These are phyloP conservation scores for Oxyura jamaicensis DNA, from an alignment of 2,113 vertebrate genomes.

Conservation along the genomic window DNA sequence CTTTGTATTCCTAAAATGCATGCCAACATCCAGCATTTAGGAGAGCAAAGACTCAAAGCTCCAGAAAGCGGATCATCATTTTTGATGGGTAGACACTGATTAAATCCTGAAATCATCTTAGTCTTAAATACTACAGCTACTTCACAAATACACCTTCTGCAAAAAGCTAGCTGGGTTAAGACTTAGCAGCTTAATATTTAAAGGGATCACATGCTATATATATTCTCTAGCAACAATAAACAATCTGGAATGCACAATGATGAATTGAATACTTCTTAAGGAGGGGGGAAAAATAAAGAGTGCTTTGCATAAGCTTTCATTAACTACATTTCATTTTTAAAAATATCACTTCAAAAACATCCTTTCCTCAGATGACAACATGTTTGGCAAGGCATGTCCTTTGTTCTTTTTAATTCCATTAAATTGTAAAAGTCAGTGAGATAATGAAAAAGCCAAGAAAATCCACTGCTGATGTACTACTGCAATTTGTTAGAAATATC, in stretches of 20 bases:
- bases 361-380: neutral
- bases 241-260: neutral
- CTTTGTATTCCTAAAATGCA: neutral
- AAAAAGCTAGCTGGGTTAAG: neutral
- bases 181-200: neutral
- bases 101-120: neutral
- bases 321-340: neutral
- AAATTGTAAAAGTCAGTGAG: neutral
- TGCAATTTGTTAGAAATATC: slow-evolving; percentile 30
- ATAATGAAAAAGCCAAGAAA: slow-evolving; percentile 2
- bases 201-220: neutral
- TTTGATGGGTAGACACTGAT: neutral
- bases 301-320: neutral
- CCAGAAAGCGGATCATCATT: neutral
- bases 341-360: neutral
- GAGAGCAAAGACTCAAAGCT: neutral
- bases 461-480: neutral
- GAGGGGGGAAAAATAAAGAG: neutral
- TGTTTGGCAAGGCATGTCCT: neutral
- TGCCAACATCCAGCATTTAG: neutral
- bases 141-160: neutral
- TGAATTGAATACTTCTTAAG: neutral
- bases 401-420: neutral
- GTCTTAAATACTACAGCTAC: neutral
- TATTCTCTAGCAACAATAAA: neutral